Percentiles rank a stretch among this genome's conserved stretches.
These are phyloP conservation scores for Brachystomella parvula DNA, from an alignment of 1,140 invertebrate species.

Conservation along the genomic window DNA sequence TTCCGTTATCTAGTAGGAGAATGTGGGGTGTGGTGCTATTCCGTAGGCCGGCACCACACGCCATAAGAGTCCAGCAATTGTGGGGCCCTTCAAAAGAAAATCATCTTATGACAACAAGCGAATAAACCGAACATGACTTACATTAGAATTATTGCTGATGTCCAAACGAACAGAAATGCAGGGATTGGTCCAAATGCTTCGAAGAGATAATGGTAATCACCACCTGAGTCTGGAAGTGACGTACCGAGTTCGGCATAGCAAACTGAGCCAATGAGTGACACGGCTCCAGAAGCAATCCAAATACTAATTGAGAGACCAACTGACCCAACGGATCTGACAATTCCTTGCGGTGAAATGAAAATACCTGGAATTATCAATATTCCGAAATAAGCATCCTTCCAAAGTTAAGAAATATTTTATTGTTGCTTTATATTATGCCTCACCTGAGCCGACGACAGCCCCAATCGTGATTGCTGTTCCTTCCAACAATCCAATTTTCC, in stretches of 20 bases:
- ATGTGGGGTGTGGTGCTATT: too few species aligned
- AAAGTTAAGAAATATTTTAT: background rate
- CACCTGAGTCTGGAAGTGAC: constrained; percentile 89
- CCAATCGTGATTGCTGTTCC: constrained; percentile 88
- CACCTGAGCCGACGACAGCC: constrained; percentile 82
- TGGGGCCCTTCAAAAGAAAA: background rate
- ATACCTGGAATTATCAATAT: constrained; percentile 43
- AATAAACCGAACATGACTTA: constrained; percentile 34
- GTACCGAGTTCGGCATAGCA: constrained; percentile 89
- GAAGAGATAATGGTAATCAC: constrained; percentile 93
- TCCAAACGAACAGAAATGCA: constrained; percentile 93
- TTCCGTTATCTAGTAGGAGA: too few species aligned
- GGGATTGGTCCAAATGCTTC: constrained; percentile 85
- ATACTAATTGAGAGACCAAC: constrained; percentile 49
- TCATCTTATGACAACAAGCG: too few species aligned
- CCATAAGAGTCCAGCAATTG: too few species aligned
- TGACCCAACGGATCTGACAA: constrained; percentile 48
- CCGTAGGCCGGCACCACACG: too few species aligned
- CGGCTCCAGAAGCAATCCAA: constrained; percentile 49
- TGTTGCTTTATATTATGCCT: background rate
- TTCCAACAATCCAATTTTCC: constrained; percentile 77
- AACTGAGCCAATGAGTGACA: constrained; percentile 49
- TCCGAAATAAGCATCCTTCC: background rate
- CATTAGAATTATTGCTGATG: constrained; percentile 74
- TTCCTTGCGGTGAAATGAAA: constrained; percentile 53